These are phyloP conservation scores for Baronia brevicornis DNA, from an alignment of 2,888 invertebrate species.

Conservation along the genomic window DNA sequence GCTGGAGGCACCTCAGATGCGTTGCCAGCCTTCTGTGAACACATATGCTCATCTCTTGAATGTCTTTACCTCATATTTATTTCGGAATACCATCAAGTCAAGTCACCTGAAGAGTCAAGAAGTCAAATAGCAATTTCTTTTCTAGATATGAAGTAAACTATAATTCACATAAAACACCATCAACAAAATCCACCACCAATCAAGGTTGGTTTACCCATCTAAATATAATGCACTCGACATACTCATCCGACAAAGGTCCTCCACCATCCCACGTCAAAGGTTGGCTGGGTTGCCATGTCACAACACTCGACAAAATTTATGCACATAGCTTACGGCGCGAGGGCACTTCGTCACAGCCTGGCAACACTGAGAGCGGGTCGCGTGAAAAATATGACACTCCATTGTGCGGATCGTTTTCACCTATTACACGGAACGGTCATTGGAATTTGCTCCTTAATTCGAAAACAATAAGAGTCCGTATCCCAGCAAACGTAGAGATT, in stretches of 20 bases:
- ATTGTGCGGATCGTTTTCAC: conserved; percentile 9
- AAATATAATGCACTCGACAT: conserved; percentile 10
- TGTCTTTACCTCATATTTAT: too few relatives aligned
- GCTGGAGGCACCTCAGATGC: too few relatives aligned
- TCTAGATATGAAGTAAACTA: too few relatives aligned
- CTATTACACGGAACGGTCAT: too few relatives aligned
- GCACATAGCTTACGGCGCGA: conserved; percentile 59
- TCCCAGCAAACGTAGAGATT: too few relatives aligned
- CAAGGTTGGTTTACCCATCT: conserved; percentile 10
- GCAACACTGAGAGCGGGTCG: conserved; percentile 26
- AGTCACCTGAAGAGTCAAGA: too few relatives aligned
- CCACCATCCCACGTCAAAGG: conserved; percentile 21
- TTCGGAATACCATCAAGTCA: too few relatives aligned
- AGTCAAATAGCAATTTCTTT: too few relatives aligned
- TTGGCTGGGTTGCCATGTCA: conserved; percentile 37
- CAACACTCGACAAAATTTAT: conserved; percentile 57
- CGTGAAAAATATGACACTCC: conserved; percentile 31
- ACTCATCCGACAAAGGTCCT: conserved; percentile 29
- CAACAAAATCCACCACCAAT: conserved; percentile 7
- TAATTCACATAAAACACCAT: not conserved
- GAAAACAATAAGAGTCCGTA: too few relatives aligned
- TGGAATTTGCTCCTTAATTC: too few relatives aligned
- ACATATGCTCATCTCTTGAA: too few relatives aligned
- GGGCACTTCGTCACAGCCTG: conserved; percentile 44
- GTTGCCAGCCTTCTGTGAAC: too few relatives aligned